Base-by-base conservation (phyloP, 2,888 invertebrate species). In the Gymnoscelis rufifasciata region DNA sequence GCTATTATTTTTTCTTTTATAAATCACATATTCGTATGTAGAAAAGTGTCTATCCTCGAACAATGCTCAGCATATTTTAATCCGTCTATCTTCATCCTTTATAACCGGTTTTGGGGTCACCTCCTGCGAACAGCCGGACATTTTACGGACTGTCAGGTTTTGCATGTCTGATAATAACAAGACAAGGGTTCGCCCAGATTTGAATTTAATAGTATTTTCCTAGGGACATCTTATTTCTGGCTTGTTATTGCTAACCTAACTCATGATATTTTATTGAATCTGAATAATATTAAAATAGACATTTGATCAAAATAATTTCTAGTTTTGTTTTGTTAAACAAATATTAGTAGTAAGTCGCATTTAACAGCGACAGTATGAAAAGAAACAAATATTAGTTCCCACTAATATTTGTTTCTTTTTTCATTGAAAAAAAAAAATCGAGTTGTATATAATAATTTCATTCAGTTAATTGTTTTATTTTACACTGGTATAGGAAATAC, bases 91-190 rank as follows among this genome's bases (percentile, higher is more conserved):
- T 5, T 19, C 5, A 41, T 38, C 39, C 26, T 36, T 35, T 39
- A 39, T 40, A 36, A 28, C 40, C 35, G 12, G 19, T 28, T 38
- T 43, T 35, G 13, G 28, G 15, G 35, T 19, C 29, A 39, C 29
- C 28, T 29, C 19, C 29, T 10, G 5, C 35, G 29, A 39, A 29
- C 12, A 39, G 3, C 38, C 28, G 27, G 28, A 19, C 29, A 19
- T 12, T 39, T 39, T 35, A 19, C 35, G 19, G 35, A 35, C 15
- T 35, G 35, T 35, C 35, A 35, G 35, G 19, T 35, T 19, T 35
- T 35, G 14, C 33, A 33, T 15, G 35, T 19, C 35, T 19, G 35
- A 35, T 35, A 35, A 35, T 35, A 35, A 35, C 35, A n/a, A 35
- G 35, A 35, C 35, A 19, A 35, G 35, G 35, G 35, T 35, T 19